Base-by-base conservation (phyloP, 2,888 invertebrate genomes). In the Drosophila putrida region DNA sequence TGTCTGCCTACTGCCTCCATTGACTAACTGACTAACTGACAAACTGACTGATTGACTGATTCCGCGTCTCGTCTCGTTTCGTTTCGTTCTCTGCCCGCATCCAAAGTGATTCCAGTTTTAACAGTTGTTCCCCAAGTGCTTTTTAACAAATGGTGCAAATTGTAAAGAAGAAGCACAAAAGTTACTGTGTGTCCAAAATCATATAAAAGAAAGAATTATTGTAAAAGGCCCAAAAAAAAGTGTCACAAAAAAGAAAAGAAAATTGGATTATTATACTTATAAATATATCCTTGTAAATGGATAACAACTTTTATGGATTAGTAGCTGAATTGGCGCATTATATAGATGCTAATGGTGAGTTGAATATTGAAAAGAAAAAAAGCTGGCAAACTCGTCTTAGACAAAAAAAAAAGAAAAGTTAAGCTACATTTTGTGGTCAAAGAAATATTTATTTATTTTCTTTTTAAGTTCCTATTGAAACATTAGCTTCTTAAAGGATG, bases 251-350 rank as follows among this genome's bases (percentile, higher is more conserved):
- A 27, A 39, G 49, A 36, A 13, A 31, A 31, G 28, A 13, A 20
- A 54, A n/a, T 59, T 57, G 64, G 28, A 43, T 51, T 20, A 28
- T 13, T 49, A 39, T 31, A 6, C 2, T 6, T 31, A 35, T 8
- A 62, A 35, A 51, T 76, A 51, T 76, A 65, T 41, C 50, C 28
- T 35, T 70, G 70, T 74, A 64, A 64, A 83, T 83, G 83, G 83
- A 88, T 83, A 73, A 80, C 73, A 62, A 75, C 61, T 57, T 78
- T 54, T 89, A 67, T 89, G 85, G 85, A 85, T 85, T 85, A 85
- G 85, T 74, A 73, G 89, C 88, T 73, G 85, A 84, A 59, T 70
- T 82, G 57, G 62, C 71, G 75, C 71, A 71, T 69, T 89, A 59
- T 64, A 75, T 84, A 33, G 75, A 85, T 82, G 82, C 82, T 65